A percentile compares a stretch with the other conserved stretches of the same genome.
Conservation (phyloP, 1,140 invertebrate species). For the Aphis craccivora region DNA sequence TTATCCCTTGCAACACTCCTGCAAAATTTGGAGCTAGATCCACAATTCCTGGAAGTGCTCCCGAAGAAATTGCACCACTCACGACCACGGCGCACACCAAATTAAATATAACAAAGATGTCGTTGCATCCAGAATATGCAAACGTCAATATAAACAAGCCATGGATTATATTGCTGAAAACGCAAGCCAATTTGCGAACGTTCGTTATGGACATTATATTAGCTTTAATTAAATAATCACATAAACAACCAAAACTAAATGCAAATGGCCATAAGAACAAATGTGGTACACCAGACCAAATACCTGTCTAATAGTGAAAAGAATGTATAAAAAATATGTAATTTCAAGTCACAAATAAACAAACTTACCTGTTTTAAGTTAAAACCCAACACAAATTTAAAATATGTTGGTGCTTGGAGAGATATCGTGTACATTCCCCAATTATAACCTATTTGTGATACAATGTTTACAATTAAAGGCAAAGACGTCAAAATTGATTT, state of each 20-base stretch:
- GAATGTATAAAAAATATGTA: not conserved
- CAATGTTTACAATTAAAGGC: slow-evolving; percentile 79
- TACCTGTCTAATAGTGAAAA: slow-evolving; percentile 67
- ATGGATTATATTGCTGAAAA: slow-evolving; percentile 65
- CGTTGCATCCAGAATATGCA: slow-evolving; percentile 72
- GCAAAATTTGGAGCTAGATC: slow-evolving; percentile 76
- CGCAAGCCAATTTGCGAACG: slow-evolving; percentile 57
- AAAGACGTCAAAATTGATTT: slow-evolving; percentile 73
- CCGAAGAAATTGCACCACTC: slow-evolving; percentile 73
- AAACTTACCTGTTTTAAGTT: slow-evolving; percentile 76
- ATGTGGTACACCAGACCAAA: slow-evolving; percentile 73
- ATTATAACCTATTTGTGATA: slow-evolving; percentile 80
- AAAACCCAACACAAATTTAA: slow-evolving; percentile 84
- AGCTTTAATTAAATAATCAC: slow-evolving; percentile 49
- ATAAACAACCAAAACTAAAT: slow-evolving; percentile 61
- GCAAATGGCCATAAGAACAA: slow-evolving; percentile 71
- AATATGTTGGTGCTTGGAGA: slow-evolving; percentile 85
- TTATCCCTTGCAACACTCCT: slow-evolving; percentile 70
- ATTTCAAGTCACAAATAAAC: not conserved
- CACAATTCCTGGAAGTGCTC: slow-evolving; percentile 71
- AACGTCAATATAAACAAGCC: slow-evolving; percentile 69
- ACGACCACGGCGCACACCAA: slow-evolving; percentile 70
- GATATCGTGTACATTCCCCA: slow-evolving; percentile 88
- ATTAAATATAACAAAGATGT: slow-evolving; percentile 69
- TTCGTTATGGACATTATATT: slow-evolving; percentile 34